These are phyloP conservation scores for Pyrrhosoma nymphula DNA, from an alignment of 2,888 invertebrate species.

Conservation along the genomic window DNA sequence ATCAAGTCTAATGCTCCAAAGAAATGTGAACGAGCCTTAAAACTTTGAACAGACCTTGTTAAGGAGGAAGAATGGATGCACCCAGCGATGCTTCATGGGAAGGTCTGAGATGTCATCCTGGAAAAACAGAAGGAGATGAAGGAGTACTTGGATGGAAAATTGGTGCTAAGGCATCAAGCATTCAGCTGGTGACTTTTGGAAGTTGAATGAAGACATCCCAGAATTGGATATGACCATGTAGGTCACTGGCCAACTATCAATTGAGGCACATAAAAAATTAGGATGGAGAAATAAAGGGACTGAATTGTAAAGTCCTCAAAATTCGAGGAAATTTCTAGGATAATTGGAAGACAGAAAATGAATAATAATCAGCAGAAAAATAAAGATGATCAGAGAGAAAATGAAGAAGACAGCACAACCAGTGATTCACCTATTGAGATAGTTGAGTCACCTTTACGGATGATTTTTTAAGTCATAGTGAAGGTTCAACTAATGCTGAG, in stretches of 20 bases:
- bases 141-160: constrained; percentile 22
- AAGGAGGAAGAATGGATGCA: constrained; percentile 39
- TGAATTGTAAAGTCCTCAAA: not conserved
- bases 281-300: not conserved
- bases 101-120: constrained; percentile 36
- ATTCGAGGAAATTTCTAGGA: not conserved
- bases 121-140: constrained; percentile 36
- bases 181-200: not conserved
- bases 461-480: no score
- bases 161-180: not conserved
- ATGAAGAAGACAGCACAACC: not conserved
- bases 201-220: not conserved
- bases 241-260: not conserved
- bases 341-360: not conserved
- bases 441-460: not conserved
- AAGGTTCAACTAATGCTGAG: no score
- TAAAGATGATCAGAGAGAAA: not conserved
- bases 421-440: not conserved
- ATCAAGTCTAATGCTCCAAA: not conserved
- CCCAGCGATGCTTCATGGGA: constrained; percentile 15
- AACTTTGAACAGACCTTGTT: constrained; percentile 28
- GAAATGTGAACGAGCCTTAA: constrained; percentile 22
- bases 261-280: not conserved
- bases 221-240: not conserved
- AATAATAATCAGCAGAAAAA: not conserved